These are phyloP conservation scores for Acanthopagrus latus DNA, from an alignment of 2,797 vertebrate species.

Conservation along the genomic window DNA sequence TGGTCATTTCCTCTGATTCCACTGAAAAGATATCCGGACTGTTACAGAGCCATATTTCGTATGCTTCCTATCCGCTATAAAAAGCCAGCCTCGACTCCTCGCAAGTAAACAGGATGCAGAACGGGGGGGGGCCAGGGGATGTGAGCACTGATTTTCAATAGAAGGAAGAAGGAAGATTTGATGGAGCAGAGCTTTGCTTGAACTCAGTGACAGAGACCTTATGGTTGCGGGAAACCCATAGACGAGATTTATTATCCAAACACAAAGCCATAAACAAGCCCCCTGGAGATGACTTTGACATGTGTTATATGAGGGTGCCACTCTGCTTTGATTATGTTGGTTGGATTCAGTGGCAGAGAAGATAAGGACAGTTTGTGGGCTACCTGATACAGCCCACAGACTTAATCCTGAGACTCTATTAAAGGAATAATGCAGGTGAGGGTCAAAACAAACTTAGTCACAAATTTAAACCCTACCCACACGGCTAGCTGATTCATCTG, in stretches of 20 bases:
- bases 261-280: slow-evolving; percentile 28
- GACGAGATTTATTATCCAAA: slow-evolving; percentile 24
- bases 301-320: slow-evolving; percentile 12
- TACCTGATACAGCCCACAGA: slow-evolving; percentile 16
- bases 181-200: slow-evolving; percentile 17
- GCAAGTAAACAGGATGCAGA: slow-evolving; percentile 81
- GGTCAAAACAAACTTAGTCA: slow-evolving; percentile 40
- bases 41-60: slow-evolving; percentile 53
- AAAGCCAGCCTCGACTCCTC: slow-evolving; percentile 46
- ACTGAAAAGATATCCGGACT: slow-evolving; percentile 49
- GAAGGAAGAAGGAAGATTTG: slow-evolving; percentile 65
- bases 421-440: slow-evolving; percentile 24
- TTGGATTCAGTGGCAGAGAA: slow-evolving; percentile 7
- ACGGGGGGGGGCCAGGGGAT: slow-evolving; percentile 4
- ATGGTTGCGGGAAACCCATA: slow-evolving; percentile 13
- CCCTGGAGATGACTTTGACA: not conserved
- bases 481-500: slow-evolving; percentile 33
- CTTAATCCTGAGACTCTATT: slow-evolving; percentile 20
- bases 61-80: slow-evolving; percentile 61
- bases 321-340: not conserved
- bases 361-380: slow-evolving; percentile 18
- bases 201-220: slow-evolving; percentile 17
- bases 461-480: slow-evolving; percentile 47
- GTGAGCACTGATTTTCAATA: slow-evolving; percentile 60
- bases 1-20: slow-evolving; percentile 60